phyloP scores from a whole-genome alignment of 2,888 invertebrate species.

The Idaea aversata region DNA sequence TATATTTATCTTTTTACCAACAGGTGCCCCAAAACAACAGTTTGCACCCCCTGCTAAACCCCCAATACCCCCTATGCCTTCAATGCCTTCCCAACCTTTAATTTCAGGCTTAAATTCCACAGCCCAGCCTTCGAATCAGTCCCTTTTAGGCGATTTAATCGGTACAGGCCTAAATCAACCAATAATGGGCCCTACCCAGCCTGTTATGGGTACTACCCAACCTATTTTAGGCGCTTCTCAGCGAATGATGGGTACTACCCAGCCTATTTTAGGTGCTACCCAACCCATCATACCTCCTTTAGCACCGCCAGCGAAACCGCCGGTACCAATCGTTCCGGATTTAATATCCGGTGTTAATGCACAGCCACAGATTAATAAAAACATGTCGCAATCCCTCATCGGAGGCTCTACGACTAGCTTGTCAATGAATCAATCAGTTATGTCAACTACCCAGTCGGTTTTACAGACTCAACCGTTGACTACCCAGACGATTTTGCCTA shows the following conservation, averaged over 20 bases:
- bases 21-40: slow-evolving; percentile 47
- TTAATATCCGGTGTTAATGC: slow-evolving; percentile 60
- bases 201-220: slow-evolving; percentile 21
- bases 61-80: slow-evolving; percentile 63
- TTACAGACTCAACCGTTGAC: slow-evolving; percentile 11
- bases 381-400: slow-evolving; percentile 40
- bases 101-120: slow-evolving; percentile 21
- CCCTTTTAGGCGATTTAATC: slow-evolving; percentile 45
- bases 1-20: too few relatives aligned
- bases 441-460: slow-evolving; percentile 17
- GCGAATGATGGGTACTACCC: slow-evolving; percentile 49
- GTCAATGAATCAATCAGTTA: slow-evolving; percentile 17
- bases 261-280: slow-evolving; percentile 32
- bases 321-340: slow-evolving; percentile 52
- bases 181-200: slow-evolving; percentile 31
- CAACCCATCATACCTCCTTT: slow-evolving; percentile 24
- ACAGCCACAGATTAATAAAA: slow-evolving; percentile 31
- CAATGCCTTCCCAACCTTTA: slow-evolving; percentile 41
- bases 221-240: slow-evolving; percentile 43
- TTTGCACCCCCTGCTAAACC: slow-evolving; percentile 65
- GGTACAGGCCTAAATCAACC: slow-evolving; percentile 19
- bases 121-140: slow-evolving; percentile 39
- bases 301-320: slow-evolving; percentile 42
- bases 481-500: not conserved
- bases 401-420: slow-evolving; percentile 24